phyloP scores from a whole-genome alignment of 2,113 vertebrate genomes.

The Seriola aureovittata region DNA sequence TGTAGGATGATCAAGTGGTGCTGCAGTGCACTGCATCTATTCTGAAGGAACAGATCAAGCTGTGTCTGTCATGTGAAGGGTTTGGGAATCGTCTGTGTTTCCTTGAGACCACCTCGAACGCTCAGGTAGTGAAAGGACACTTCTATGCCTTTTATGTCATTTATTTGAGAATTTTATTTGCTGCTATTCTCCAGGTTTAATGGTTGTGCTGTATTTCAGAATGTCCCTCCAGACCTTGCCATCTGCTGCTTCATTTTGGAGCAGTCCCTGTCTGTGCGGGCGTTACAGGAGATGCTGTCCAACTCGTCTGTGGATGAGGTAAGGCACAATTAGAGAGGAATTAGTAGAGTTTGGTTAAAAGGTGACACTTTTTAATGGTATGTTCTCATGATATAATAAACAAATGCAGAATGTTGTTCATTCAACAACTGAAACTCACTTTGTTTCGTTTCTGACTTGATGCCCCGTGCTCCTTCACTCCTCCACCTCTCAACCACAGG shows the following conservation, averaged over 20 bases:
- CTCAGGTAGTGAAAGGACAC: conserved; percentile 84
- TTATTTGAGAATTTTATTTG: not conserved
- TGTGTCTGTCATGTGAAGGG: conserved; percentile 93
- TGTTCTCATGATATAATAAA: not conserved
- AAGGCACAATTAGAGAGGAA: not conserved
- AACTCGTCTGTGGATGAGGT: conserved; percentile 88
- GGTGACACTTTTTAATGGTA: not conserved
- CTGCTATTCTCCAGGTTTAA: not conserved
- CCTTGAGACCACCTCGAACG: conserved; percentile 92
- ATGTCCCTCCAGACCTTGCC: conserved; percentile 92
- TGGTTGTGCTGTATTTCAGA: conserved; percentile 80
- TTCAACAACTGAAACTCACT: not conserved
- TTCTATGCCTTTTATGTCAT: fast-evolving
- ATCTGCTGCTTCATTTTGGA: conserved; percentile 94
- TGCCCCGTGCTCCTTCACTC: conserved; percentile 2
- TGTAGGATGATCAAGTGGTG: conserved; percentile 90
- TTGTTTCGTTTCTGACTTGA: conserved; percentile 37
- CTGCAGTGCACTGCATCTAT: conserved; percentile 91
- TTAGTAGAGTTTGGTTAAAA: not conserved
- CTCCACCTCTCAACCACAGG: conserved; percentile 64
- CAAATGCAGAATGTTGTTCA: not conserved
- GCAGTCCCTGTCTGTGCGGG: conserved; percentile 94
- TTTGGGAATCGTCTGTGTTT: conserved; percentile 94
- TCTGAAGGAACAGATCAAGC: conserved; percentile 93
- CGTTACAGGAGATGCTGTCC: conserved; percentile 92